A percentile compares a stretch with the other conserved stretches of the same genome.
These are phyloP conservation scores for Agrenia bidenticulata DNA, from an alignment of 2,888 invertebrate species.

Conservation along the genomic window DNA sequence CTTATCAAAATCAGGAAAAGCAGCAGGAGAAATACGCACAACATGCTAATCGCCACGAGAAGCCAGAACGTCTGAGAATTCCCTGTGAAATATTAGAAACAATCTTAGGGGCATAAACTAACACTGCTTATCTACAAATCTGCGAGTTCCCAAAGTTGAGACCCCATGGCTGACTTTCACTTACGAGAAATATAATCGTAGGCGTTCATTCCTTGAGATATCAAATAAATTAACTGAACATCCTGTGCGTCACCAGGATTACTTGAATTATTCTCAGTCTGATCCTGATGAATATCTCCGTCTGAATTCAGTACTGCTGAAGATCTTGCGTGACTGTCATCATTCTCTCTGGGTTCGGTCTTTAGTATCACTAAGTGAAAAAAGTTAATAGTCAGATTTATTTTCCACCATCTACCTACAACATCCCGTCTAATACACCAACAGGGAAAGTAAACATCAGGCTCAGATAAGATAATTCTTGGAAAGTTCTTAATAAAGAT, in stretches of 20 bases:
- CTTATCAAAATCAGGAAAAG: conserved; percentile 37
- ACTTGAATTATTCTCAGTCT: neutral
- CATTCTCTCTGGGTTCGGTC: conserved; percentile 21
- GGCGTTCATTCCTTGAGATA: conserved; percentile 45
- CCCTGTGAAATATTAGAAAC: conserved; percentile 28
- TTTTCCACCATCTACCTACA: too few species aligned
- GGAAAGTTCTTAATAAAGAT: too few species aligned
- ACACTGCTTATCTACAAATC: neutral
- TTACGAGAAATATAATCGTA: conserved; percentile 46
- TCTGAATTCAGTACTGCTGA: conserved; percentile 38
- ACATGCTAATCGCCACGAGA: conserved; percentile 40
- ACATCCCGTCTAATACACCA: too few species aligned
- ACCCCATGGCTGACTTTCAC: conserved; percentile 9
- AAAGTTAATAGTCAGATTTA: too few species aligned
- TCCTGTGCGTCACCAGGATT: conserved; percentile 33
- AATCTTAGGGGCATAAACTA: neutral
- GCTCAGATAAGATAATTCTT: too few species aligned
- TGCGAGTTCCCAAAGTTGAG: neutral
- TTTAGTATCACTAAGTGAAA: too few species aligned
- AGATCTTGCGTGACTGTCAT: conserved; percentile 33
- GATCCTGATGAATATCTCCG: conserved; percentile 4
- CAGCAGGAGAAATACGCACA: conserved; percentile 39
- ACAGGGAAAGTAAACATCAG: too few species aligned
- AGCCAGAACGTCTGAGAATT: conserved; percentile 45
- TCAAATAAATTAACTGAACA: conserved; percentile 45